Percentiles rank a stretch among this genome's conserved stretches.
These are phyloP conservation scores for Allolobophora icterica DNA, from an alignment of 2,888 invertebrate genomes.

Conservation along the genomic window DNA sequence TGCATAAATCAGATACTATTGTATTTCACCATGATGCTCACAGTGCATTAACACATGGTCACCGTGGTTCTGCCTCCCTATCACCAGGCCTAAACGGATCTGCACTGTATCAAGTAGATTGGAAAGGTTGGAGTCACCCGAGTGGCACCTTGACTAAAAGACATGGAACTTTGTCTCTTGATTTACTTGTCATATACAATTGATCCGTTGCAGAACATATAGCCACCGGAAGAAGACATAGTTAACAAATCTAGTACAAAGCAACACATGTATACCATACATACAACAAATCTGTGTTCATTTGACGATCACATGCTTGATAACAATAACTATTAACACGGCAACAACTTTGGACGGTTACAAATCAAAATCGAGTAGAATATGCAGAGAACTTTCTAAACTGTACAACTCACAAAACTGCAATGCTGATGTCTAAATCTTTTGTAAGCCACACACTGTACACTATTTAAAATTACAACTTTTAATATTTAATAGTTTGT, in stretches of 20 bases:
- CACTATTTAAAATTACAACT: not conserved
- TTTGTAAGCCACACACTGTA: not conserved
- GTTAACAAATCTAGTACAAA: not conserved
- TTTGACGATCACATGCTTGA: not conserved
- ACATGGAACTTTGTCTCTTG: not conserved
- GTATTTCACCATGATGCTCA: no score
- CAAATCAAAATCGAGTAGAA: not conserved
- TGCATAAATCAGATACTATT: no score
- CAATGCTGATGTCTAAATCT: not conserved
- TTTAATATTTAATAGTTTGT: not conserved
- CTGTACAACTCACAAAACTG: constrained; percentile 1
- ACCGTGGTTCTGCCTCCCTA: no score
- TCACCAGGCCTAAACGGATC: no score
- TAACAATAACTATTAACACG: not conserved
- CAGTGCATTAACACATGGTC: no score
- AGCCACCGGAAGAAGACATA: not conserved
- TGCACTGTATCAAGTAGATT: no score
- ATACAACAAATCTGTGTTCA: not conserved
- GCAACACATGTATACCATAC: not conserved
- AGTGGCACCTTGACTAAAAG: not conserved
- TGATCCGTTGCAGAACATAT: not conserved
- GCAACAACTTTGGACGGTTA: constrained; percentile 17
- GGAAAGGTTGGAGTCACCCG: no score
- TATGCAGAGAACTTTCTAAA: not conserved
- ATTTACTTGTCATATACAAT: constrained; percentile 10